Conservation (phyloP, 2,888 invertebrate species). For the Tipula unca region DNA sequence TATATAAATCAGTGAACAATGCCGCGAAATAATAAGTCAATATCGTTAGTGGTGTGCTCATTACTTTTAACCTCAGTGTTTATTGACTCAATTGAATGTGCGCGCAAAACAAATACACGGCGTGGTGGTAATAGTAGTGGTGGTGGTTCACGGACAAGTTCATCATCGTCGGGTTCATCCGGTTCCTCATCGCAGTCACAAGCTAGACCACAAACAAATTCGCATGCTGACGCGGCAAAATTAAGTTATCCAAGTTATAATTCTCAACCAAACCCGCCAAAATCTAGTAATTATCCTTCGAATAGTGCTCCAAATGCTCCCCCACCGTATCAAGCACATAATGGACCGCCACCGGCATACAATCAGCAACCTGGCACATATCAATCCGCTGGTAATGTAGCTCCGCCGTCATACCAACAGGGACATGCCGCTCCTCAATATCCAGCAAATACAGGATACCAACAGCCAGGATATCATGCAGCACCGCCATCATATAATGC, state of each 20-base stretch:
- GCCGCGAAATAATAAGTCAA: background rate
- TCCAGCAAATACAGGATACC: background rate
- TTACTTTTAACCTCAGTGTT: background rate
- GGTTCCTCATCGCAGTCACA: background rate
- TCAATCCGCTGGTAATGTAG: background rate
- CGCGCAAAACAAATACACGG: conserved; percentile 10
- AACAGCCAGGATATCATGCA: background rate
- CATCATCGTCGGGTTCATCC: background rate
- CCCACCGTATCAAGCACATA: background rate
- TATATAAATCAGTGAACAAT: background rate
- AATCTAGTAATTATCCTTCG: background rate
- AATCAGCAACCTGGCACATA: background rate
- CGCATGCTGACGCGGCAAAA: background rate
- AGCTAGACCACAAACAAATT: background rate
- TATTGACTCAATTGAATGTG: conserved; percentile 16
- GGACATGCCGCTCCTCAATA: background rate
- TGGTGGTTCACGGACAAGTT: background rate
- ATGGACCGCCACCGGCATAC: conserved; percentile 1
- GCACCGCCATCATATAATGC: background rate
- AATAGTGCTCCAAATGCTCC: background rate
- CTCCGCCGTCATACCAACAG: background rate
- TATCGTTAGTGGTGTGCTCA: background rate
- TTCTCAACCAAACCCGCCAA: background rate
- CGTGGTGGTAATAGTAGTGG: background rate
- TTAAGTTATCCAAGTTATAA: conserved; percentile 17